Conservation (phyloP, 2,888 invertebrate species). For the Cybosia mesomella region DNA sequence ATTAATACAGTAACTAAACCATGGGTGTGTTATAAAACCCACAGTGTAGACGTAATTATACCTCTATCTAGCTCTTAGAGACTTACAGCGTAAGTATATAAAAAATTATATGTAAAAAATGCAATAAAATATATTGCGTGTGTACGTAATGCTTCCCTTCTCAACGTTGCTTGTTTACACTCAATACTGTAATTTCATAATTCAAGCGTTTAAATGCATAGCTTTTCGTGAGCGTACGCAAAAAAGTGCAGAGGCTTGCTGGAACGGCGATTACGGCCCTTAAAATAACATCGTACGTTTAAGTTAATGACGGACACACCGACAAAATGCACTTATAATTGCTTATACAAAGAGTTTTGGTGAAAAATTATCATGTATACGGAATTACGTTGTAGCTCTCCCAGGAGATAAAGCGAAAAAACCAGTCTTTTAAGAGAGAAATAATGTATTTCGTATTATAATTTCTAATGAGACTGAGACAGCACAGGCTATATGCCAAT, state of each 20-base stretch:
- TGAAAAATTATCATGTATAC: constrained; percentile 81
- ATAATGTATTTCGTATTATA: constrained; percentile 11
- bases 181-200: constrained; percentile 86
- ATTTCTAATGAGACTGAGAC: constrained; percentile 4
- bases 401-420: constrained; percentile 59
- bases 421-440: constrained; percentile 1
- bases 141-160: constrained; percentile 37
- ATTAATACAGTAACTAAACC: no score
- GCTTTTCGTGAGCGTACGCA: constrained; percentile 81
- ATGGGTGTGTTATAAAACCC: no score
- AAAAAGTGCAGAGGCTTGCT: constrained; percentile 78
- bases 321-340: constrained; percentile 86
- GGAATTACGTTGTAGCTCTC: constrained; percentile 68
- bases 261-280: constrained; percentile 83
- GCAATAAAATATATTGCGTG: constrained; percentile 25
- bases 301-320: constrained; percentile 86
- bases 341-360: constrained; percentile 84
- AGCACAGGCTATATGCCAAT: constrained; percentile 12
- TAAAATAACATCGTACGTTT: constrained; percentile 87
- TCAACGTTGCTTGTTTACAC: constrained; percentile 76
- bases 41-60: no score
- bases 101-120: neutral
- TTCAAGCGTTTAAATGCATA: constrained; percentile 87
- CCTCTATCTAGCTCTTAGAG: neutral
- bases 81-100: neutral